Evolutionary conservation across 2,797 vertebrate genomes (phyloP).

Genomic region (Pangasius krempfi): DNA sequence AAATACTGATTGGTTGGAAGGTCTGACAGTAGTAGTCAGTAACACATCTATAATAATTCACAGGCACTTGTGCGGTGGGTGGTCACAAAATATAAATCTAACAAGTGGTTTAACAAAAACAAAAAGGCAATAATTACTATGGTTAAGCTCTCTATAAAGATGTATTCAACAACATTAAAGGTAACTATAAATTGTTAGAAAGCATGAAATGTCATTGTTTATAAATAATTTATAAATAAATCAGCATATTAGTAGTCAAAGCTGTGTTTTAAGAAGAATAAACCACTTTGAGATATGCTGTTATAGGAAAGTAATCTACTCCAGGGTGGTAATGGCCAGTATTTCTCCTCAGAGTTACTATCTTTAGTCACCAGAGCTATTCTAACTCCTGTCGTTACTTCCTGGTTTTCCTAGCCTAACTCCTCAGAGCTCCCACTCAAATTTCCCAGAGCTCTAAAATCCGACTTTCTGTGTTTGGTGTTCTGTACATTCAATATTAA

Average conservation of each 20-base stretch:
- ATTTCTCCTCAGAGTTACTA: not conserved
- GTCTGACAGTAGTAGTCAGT: not conserved
- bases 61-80: not conserved
- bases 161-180: not conserved
- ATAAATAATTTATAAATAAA: not conserved
- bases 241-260: not conserved
- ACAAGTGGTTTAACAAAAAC: not conserved
- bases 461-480: not conserved
- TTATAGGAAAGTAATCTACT: not conserved
- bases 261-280: not conserved
- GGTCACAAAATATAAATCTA: not conserved
- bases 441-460: not conserved
- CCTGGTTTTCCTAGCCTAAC: not conserved
- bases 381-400: not conserved
- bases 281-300: not conserved
- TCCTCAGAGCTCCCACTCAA: not conserved
- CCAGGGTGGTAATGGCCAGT: not conserved
- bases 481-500: not conserved
- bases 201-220: not conserved
- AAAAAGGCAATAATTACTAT: not conserved
- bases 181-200: not conserved
- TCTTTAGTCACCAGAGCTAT: not conserved
- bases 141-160: not conserved
- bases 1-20: not conserved
- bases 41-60: not conserved